These are phyloP conservation scores for Oreortyx pictus DNA, from an alignment of 2,797 vertebrate species.

Conservation along the genomic window DNA sequence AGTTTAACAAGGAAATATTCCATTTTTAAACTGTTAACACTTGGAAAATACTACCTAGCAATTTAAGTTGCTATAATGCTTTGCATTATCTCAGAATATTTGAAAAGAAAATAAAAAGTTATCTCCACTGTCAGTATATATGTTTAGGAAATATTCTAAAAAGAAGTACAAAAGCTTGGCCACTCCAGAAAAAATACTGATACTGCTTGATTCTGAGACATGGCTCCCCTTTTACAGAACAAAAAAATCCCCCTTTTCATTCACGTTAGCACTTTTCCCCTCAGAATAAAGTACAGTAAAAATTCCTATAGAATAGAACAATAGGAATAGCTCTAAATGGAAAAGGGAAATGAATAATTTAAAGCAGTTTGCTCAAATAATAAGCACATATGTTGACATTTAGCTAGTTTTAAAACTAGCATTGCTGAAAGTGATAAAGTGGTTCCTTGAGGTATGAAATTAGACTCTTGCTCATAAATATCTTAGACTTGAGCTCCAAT, in stretches of 20 bases:
- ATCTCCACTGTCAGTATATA: neutral
- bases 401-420: neutral
- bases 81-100: neutral
- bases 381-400: neutral
- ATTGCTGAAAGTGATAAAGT: neutral
- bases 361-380: neutral
- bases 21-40: neutral
- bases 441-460: neutral
- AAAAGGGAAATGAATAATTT: neutral
- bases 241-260: neutral
- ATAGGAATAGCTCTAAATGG: neutral
- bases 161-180: neutral
- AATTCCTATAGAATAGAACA: neutral
- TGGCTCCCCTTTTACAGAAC: neutral
- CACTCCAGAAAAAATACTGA: neutral
- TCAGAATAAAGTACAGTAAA: neutral
- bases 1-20: neutral
- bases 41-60: neutral
- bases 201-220: neutral
- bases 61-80: neutral
- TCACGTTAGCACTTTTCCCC: neutral
- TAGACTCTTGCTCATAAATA: neutral
- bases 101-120: neutral
- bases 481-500: neutral
- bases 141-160: neutral